phyloP scores from a whole-genome alignment of 2,113 vertebrate genomes.

The Microcebus ravelobensis region DNA sequence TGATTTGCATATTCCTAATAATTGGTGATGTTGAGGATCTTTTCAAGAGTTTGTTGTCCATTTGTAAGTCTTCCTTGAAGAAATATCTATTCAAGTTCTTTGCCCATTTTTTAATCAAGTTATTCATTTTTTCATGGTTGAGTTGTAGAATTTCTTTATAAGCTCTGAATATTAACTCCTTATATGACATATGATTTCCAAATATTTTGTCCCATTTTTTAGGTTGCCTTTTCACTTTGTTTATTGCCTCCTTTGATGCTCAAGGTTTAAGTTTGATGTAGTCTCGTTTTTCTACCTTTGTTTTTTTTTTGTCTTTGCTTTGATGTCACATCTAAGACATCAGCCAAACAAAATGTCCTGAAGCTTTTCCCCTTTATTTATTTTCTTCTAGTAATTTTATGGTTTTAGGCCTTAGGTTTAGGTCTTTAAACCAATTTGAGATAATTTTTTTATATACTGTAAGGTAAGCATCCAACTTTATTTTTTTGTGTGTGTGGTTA shows the following conservation, averaged over 20 bases:
- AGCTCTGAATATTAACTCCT: not conserved
- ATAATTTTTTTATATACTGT: not conserved
- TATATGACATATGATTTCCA: not conserved
- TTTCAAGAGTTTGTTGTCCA: not conserved
- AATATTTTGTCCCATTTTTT: not conserved
- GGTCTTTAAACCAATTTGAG: not conserved
- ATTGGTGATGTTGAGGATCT: not conserved
- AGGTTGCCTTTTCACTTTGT: not conserved
- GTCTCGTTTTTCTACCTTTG: not conserved
- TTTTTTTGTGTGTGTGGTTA: not conserved
- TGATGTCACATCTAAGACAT: not conserved
- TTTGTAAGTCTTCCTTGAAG: not conserved
- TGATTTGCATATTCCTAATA: not conserved
- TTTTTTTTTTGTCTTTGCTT: not conserved
- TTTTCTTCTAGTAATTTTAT: not conserved
- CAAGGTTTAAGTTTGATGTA: not conserved
- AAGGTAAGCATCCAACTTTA: not conserved
- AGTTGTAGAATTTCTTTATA: not conserved
- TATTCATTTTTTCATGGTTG: not conserved
- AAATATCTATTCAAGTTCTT: not conserved
- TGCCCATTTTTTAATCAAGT: not conserved
- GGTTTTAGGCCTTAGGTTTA: not conserved
- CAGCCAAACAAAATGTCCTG: not conserved
- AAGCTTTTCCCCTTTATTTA: not conserved
- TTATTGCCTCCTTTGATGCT: not conserved